Percentiles rank a stretch among this genome's conserved stretches.
phyloP scores from a whole-genome alignment of 2,888 invertebrate species.

The Ceramica pisi region DNA sequence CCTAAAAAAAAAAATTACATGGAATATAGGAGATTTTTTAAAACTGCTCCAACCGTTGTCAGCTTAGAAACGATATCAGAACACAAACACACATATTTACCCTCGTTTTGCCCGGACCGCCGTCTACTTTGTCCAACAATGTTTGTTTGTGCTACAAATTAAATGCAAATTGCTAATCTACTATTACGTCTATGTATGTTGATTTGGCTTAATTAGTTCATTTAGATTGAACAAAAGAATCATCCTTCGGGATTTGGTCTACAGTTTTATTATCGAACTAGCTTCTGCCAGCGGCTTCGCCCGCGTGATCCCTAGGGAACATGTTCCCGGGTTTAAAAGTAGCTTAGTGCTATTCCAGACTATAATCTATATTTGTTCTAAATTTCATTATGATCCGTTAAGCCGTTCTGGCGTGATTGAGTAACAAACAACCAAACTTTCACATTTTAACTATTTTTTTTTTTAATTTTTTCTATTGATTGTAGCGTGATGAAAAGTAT shows the following conservation, averaged over 20 bases:
- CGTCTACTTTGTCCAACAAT: slow-evolving; percentile 17
- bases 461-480: too few species aligned
- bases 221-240: slow-evolving; percentile 32
- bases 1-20: too few species aligned
- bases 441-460: too few species aligned
- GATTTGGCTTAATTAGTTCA: slow-evolving; percentile 48
- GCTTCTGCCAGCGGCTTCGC: too few species aligned
- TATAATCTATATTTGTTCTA: too few species aligned
- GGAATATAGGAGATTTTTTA: background rate
- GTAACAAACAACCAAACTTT: too few species aligned
- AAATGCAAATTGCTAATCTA: slow-evolving; percentile 59
- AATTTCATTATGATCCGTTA: too few species aligned
- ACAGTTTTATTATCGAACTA: slow-evolving; percentile 32
- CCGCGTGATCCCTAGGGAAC: too few species aligned
- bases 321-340: too few species aligned
- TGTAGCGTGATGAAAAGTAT: too few species aligned
- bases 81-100: slow-evolving; percentile 32
- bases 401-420: too few species aligned
- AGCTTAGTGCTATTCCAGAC: too few species aligned
- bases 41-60: slow-evolving; percentile 12
- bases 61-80: slow-evolving; percentile 37
- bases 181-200: slow-evolving; percentile 42
- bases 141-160: slow-evolving; percentile 42
- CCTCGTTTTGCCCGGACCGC: slow-evolving; percentile 19
- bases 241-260: slow-evolving; percentile 5